Base-by-base conservation (phyloP, 1,140 invertebrate species). In the Nylanderia fulva region DNA sequence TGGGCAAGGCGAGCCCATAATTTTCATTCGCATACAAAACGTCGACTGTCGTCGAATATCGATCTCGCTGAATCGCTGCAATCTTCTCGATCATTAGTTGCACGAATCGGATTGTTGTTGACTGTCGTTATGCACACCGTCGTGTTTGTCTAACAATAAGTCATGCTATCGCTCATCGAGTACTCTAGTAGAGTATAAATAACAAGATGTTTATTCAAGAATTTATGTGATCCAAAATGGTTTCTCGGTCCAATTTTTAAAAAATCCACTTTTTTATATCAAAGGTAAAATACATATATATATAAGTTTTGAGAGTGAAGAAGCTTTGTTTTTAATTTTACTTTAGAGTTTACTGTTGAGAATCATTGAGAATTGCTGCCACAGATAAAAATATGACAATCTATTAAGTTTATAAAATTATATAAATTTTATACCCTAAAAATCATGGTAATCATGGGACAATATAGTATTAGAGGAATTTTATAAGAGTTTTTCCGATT, bases 61-160 rank as follows among this genome's bases (percentile, higher is more conserved):
- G 9, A 29, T 0, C 45, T 4, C 52, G n/a, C n/a, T 76, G 18
- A 33, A 82, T 29, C 63, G 18, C 24, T 42, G n/a, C 48, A n/a
- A 60, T 56, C n/a, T 69, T 69, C 24, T 29, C 36, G 36, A 58
- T 69, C n/a, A 21, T 71, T 58, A 72, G 18, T 11, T 13, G 39
- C n/a, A 58, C 7, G 9, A 71, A 36, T 18, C 24, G 21, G 21
- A 33, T 11, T 21, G 69, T n/a, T 9, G 29, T 42, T 71, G 29
- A 80, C 39, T 2, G n/a, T 24, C 15, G 63, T 79, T 42, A 29
- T 39, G 60, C 1, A n/a, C 42, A 58, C 9, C n/a, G 15, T 7
- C 21, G 7, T 56, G 15, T 56, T 48, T 39, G 36, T 54, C 6
- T 33, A 18, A n/a, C n/a, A n/a, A n/a, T n/a, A n/a, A 7, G 15